Base-by-base conservation (phyloP, 2,888 invertebrate species). In the Hydriomena furcata region DNA sequence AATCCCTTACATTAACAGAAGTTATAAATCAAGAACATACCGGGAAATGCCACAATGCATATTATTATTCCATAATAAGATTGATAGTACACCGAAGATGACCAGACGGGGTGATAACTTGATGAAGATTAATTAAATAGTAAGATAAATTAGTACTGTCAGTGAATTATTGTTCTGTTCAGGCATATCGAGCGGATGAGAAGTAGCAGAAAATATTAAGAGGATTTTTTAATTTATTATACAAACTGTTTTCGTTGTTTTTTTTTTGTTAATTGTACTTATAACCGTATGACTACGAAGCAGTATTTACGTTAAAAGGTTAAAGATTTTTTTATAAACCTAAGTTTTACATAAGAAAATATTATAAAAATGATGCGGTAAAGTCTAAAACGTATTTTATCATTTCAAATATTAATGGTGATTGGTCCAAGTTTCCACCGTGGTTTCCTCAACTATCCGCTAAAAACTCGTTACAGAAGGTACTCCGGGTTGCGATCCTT, bases 41-140 rank as follows among this genome's bases (percentile, higher is more conserved):
- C 21, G n/a, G n/a, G n/a, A n/a, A n/a, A n/a, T n/a, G n/a, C n/a
- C n/a, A n/a, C n/a, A n/a, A 40, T 40, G 30, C 40, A 40, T 40
- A 20, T 40, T 40, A 30, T 30, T 28, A n/a, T n/a, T n/a, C 34
- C 21, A 20, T 10, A 32, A 8, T 8, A 24, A 28, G 35, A 44
- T 27, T 36, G 30, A 44, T 36, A 21, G 12, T 3, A 7, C 21
- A 21, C 35, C 13, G 7, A 28, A 23, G 35, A 35, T 28, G 23
- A 44, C 21, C 35, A 44, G 44, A 44, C 35, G 12, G 8, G 13
- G 35, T 28, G 44, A 28, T 35, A 44, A 28, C 11, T 35, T 44
- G 43, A 44, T 36, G 35, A 44, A 36, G 44, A 44, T 35, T 21
- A 28, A 44, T 44, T 36, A 11, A 35, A 35, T 23, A 6, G 28